These are phyloP conservation scores for Menidia beryllina DNA, from an alignment of 2,113 vertebrate genomes.

Conservation along the genomic window DNA sequence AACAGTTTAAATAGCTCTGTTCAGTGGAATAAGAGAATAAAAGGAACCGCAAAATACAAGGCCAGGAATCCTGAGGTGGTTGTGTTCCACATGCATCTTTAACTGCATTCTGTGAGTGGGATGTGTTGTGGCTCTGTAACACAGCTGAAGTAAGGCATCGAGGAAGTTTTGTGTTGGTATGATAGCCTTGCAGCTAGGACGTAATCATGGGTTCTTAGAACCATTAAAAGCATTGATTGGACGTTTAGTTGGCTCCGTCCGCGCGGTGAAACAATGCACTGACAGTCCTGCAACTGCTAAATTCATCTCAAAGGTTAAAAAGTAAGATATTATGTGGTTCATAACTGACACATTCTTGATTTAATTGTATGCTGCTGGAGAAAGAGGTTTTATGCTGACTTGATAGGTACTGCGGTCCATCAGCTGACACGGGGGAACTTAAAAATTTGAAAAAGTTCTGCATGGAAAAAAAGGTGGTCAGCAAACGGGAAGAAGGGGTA, in stretches of 20 bases:
- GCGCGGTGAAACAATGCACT: no score
- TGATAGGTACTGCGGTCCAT: not conserved
- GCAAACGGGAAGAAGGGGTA: not conserved
- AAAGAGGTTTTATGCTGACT: not conserved
- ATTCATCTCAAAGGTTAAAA: conserved; percentile 7
- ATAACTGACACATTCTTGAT: not conserved
- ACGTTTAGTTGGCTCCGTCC: not conserved
- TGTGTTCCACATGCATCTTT: conserved; percentile 57
- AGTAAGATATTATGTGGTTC: not conserved
- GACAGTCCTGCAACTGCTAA: not conserved
- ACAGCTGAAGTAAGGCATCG: conserved; percentile 8
- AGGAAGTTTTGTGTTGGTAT: not conserved
- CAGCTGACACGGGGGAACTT: not conserved
- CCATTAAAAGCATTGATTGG: not conserved
- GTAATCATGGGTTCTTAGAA: not conserved
- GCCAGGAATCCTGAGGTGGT: conserved; percentile 57
- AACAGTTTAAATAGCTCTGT: conserved; percentile 53
- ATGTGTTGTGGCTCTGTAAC: conserved; percentile 49
- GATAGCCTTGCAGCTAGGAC: conserved; percentile 8
- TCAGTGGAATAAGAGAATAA: conserved; percentile 61
- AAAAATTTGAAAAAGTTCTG: not conserved
- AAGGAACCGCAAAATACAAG: conserved; percentile 54
- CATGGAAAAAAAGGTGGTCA: not conserved
- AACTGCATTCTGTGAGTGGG: conserved; percentile 57
- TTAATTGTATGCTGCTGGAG: not conserved